phyloP scores from a whole-genome alignment of 2,888 invertebrate genomes.

The Sminthurides aquaticus region DNA sequence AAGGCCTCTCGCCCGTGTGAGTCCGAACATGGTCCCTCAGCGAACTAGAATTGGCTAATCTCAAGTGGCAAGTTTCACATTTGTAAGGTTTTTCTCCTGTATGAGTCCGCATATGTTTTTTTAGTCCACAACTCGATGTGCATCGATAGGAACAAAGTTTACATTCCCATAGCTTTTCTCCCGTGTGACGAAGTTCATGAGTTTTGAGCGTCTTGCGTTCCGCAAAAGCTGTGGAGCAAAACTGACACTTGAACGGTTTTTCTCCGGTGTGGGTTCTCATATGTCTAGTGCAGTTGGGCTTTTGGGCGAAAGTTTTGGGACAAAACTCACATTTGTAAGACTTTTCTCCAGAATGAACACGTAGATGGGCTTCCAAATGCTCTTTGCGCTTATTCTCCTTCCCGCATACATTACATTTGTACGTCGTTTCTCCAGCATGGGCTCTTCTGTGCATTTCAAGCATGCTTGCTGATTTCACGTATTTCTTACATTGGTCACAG shows the following conservation, averaged over 20 bases:
- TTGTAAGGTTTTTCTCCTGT: no score
- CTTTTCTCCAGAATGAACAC: no score
- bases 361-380: not conserved
- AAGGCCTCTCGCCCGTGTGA: no score
- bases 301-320: no score
- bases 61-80: no score
- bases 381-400: not conserved
- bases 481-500: not conserved
- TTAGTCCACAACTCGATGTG: no score
- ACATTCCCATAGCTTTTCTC: not conserved
- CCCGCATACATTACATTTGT: not conserved
- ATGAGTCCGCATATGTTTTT: no score
- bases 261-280: not conserved
- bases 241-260: not conserved
- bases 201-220: not conserved
- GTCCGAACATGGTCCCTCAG: no score
- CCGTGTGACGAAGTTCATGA: not conserved
- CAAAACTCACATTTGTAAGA: no score
- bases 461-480: not conserved
- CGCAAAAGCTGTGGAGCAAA: not conserved
- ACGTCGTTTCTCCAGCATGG: not conserved
- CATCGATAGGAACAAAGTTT: no score
- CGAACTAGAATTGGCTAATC: no score
- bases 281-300: no score
- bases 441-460: not conserved